Percentiles rank a stretch among this genome's conserved stretches.
These are phyloP conservation scores for Aurelia sp. DNA, from an alignment of 30 jellyfish, hydroid and myxozoan genomes.

Conservation along the genomic window DNA sequence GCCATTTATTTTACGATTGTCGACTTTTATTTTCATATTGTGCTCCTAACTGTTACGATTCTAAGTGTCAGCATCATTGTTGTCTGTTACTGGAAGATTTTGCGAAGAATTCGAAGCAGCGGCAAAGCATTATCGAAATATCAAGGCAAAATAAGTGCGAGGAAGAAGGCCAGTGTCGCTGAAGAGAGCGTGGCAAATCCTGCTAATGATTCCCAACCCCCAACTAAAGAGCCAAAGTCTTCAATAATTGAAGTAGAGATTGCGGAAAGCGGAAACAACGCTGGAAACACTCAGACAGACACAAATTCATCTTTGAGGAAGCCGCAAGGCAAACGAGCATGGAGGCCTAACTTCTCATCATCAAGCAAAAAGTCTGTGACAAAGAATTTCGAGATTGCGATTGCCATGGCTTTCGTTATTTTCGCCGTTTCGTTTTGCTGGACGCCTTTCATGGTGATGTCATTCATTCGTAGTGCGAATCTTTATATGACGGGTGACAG, in stretches of 20 bases:
- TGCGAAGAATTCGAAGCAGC: neutral
- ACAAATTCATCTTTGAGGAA: no score
- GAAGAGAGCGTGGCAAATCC: no score
- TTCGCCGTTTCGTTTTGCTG: constrained; percentile 14
- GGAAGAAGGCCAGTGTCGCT: no score
- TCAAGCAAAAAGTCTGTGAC: neutral
- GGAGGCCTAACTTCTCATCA: neutral
- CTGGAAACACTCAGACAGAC: no score
- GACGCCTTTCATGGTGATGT: constrained; percentile 15
- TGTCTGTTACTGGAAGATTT: constrained; percentile 14
- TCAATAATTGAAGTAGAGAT: no score
- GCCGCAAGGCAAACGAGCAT: no score
- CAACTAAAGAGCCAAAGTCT: no score
- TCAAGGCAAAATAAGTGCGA: no score
- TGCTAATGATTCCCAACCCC: no score
- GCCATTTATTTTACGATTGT: neutral
- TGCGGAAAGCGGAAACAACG: no score
- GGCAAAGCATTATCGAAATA: neutral
- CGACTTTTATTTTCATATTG: constrained; percentile 16
- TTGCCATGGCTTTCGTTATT: constrained; percentile 1
- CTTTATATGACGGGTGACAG: neutral
- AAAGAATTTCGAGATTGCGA: constrained; percentile 5
- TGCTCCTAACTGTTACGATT: neutral
- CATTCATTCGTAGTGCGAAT: neutral
- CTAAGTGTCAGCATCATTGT: neutral